Percentiles rank a stretch among this genome's conserved stretches.
These are phyloP conservation scores for Henricia sp. DNA, from an alignment of 53 echinoderm and acorn worm genomes.

Conservation along the genomic window DNA sequence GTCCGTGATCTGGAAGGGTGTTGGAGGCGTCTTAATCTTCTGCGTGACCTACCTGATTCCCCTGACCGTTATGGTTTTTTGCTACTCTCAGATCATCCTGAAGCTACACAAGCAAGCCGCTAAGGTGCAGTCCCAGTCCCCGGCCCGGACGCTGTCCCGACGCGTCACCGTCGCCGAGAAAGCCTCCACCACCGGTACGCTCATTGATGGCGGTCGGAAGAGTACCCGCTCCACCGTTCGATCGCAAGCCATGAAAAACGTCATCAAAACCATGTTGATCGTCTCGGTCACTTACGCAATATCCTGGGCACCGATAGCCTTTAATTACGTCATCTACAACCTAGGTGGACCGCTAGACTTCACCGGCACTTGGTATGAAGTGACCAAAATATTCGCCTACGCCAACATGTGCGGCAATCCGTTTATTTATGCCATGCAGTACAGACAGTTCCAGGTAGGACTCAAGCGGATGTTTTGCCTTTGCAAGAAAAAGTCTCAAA, in stretches of 20 bases:
- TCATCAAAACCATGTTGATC: slow-evolving; percentile 82
- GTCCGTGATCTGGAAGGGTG: slow-evolving; percentile 55
- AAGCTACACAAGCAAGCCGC: slow-evolving; percentile 64
- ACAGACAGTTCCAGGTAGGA: slow-evolving; percentile 86
- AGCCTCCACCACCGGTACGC: background rate
- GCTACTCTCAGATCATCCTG: slow-evolving; percentile 76
- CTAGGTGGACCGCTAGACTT: slow-evolving; percentile 85
- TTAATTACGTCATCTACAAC: slow-evolving; percentile 82
- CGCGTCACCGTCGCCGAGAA: background rate
- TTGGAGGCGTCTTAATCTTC: slow-evolving; percentile 79
- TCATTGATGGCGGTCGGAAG: background rate
- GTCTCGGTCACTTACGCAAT: slow-evolving; percentile 82
- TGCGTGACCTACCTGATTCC: slow-evolving; percentile 84
- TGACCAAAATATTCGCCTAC: slow-evolving; percentile 83
- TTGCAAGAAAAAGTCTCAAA: background rate
- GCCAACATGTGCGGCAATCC: slow-evolving; percentile 90
- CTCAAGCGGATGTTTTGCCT: slow-evolving; percentile 61
- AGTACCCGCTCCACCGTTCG: background rate
- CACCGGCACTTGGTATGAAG: slow-evolving; percentile 67
- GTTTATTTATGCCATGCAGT: slow-evolving; percentile 93
- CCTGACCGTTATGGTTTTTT: slow-evolving; percentile 72
- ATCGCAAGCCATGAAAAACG: slow-evolving; percentile 70
- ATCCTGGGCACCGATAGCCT: slow-evolving; percentile 86
- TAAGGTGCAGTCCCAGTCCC: slow-evolving; percentile 45
- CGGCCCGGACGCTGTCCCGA: slow-evolving; percentile 26